A percentile compares a stretch with the other conserved stretches of the same genome.
These are phyloP conservation scores for Cantharis rustica DNA, from an alignment of 2,888 invertebrate species.

Conservation along the genomic window DNA sequence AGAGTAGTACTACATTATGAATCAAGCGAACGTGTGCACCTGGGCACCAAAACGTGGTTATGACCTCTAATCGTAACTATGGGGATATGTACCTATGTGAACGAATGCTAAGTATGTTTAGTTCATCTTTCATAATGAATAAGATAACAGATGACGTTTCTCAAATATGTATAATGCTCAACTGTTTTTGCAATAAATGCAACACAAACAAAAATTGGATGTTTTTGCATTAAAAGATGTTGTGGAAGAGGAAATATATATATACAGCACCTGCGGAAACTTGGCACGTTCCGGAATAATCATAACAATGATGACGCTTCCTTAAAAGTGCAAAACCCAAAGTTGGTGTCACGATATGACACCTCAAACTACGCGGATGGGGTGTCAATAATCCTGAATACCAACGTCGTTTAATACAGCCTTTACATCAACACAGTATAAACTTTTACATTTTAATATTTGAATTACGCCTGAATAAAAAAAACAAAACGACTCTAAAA, in stretches of 20 bases:
- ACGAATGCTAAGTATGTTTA: slow-evolving; percentile 32
- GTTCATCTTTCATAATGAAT: slow-evolving; percentile 40
- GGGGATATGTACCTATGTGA: slow-evolving; percentile 34
- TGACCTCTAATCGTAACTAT: slow-evolving; percentile 34
- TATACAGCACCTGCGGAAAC: slow-evolving; percentile 23
- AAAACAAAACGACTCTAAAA: background rate
- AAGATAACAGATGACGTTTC: slow-evolving; percentile 19
- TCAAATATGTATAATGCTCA: slow-evolving; percentile 13
- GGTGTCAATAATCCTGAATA: slow-evolving; percentile 33
- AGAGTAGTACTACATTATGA: slow-evolving; percentile 32
- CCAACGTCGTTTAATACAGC: slow-evolving; percentile 26
- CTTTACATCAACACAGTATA: slow-evolving; percentile 17
- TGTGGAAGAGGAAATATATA: slow-evolving; percentile 8
- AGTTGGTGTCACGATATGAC: slow-evolving; percentile 33
- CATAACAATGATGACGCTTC: slow-evolving; percentile 35
- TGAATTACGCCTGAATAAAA: background rate
- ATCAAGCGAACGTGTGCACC: slow-evolving; percentile 35
- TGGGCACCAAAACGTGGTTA: slow-evolving; percentile 31
- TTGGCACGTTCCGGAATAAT: slow-evolving; percentile 34
- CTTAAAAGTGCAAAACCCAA: slow-evolving; percentile 36
- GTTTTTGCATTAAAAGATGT: slow-evolving; percentile 19
- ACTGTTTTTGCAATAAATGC: slow-evolving; percentile 18
- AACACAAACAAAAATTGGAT: slow-evolving; percentile 14
- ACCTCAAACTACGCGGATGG: slow-evolving; percentile 33
- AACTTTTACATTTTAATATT: background rate